A percentile compares a stretch with the other conserved stretches of the same genome.
These are phyloP conservation scores for Tolypeutes matacus DNA, from an alignment of 2,797 vertebrate genomes.

Conservation along the genomic window DNA sequence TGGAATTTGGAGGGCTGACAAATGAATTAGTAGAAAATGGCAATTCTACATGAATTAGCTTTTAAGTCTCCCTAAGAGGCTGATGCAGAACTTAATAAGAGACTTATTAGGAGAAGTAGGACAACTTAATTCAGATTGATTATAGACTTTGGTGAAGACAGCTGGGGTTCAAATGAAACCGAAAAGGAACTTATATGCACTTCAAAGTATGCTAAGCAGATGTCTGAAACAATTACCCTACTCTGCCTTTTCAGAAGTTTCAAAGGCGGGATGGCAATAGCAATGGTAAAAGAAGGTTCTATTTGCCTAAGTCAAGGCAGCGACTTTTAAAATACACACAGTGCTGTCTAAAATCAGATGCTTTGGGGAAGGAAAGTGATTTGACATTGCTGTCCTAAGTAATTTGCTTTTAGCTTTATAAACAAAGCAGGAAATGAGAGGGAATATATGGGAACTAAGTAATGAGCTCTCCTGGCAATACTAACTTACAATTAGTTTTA, in stretches of 20 bases:
- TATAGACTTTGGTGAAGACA: conserved; percentile 85
- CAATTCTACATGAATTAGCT: conserved; percentile 82
- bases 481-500: conserved; percentile 66
- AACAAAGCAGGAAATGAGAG: conserved; percentile 60
- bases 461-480: conserved; percentile 55
- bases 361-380: conserved; percentile 56
- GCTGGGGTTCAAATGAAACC: conserved; percentile 86
- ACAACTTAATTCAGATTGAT: conserved; percentile 87
- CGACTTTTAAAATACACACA: conserved; percentile 67
- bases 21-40: conserved; percentile 81
- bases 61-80: conserved; percentile 83
- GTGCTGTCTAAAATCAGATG: conserved; percentile 51
- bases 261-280: conserved; percentile 78
- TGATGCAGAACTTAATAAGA: conserved; percentile 83
- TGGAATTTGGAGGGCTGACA: conserved; percentile 78
- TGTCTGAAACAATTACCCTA: conserved; percentile 83
- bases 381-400: conserved; percentile 56
- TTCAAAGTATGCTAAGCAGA: conserved; percentile 86
- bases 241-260: conserved; percentile 77
- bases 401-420: conserved; percentile 73
- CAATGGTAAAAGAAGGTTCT: conserved; percentile 67
- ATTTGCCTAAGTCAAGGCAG: conserved; percentile 78
- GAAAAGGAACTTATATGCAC: conserved; percentile 84
- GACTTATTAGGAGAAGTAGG: conserved; percentile 84
- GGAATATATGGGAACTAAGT: conserved; percentile 52